These are phyloP conservation scores for Psittacara wagleri DNA, from an alignment of 2,113 vertebrate species.

Conservation along the genomic window DNA sequence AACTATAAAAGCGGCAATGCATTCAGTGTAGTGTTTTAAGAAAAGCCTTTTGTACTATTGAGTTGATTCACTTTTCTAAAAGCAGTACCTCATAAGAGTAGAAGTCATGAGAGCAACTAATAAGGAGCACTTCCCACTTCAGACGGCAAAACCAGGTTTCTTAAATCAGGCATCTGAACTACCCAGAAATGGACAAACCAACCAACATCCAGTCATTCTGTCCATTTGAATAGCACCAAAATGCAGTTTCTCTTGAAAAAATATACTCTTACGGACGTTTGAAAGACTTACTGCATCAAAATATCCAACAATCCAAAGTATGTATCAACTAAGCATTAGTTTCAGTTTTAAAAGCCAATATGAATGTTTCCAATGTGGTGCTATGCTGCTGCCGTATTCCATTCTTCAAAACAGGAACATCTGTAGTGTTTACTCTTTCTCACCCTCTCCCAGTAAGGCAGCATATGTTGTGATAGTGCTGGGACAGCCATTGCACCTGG, in stretches of 20 bases:
- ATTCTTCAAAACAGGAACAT: not conserved
- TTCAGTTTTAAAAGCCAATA: not conserved
- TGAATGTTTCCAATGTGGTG: not conserved
- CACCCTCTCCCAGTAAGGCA: not conserved
- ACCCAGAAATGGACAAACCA: not conserved
- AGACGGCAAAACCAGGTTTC: not conserved
- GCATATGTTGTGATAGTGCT: not conserved
- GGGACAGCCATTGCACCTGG: not conserved
- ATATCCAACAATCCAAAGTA: not conserved
- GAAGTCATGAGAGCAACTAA: not conserved
- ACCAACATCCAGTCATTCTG: not conserved
- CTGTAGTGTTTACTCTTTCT: not conserved
- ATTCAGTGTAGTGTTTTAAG: not conserved
- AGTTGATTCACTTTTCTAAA: not conserved
- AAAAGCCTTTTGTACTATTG: not conserved
- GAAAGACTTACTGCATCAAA: not conserved
- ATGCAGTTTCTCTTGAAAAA: not conserved
- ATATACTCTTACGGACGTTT: not conserved
- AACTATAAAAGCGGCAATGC: not conserved
- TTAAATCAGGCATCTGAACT: not conserved
- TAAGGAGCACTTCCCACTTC: not conserved
- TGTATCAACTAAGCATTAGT: not conserved
- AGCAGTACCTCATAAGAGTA: not conserved
- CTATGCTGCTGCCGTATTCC: not conserved
- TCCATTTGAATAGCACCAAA: not conserved